Evolutionary conservation across 1,140 invertebrate species (phyloP).

Genomic region (Globodera rostochiensis): DNA sequence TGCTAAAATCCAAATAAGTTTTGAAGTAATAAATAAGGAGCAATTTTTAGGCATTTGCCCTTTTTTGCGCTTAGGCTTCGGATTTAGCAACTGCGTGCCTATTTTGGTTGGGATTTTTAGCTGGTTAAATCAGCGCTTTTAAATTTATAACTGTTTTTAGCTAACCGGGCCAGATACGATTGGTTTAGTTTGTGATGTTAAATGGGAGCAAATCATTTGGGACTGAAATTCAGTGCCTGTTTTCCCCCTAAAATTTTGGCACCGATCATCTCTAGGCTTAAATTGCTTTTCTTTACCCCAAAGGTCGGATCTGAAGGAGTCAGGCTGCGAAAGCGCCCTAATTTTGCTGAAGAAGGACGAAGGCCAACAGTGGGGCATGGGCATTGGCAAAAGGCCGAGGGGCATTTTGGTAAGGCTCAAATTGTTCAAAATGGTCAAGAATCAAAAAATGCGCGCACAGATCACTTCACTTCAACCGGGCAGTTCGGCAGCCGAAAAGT

Average conservation of each 20-base stretch:
- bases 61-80: too few relatives aligned
- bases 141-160: too few relatives aligned
- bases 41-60: too few relatives aligned
- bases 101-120: too few relatives aligned
- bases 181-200: too few relatives aligned
- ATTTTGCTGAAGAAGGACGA: constrained; percentile 60
- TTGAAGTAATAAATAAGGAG: too few relatives aligned
- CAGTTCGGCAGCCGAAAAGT: constrained; percentile 61
- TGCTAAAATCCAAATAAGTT: too few relatives aligned
- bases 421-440: not conserved
- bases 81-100: too few relatives aligned
- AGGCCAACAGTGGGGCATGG: constrained; percentile 64
- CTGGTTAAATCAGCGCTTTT: too few relatives aligned
- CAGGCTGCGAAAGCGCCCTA: constrained; percentile 55
- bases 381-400: constrained; percentile 62
- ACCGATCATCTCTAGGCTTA: too few relatives aligned
- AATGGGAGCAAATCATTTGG: too few relatives aligned
- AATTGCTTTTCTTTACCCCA: not conserved
- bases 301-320: constrained; percentile 50
- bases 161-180: too few relatives aligned
- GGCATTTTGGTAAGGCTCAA: constrained; percentile 49
- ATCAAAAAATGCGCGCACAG: constrained; percentile 13
- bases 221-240: not conserved
- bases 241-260: not conserved
- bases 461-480: constrained; percentile 64